Base-by-base conservation (phyloP, 37 sponge, comb jelly and placozoan species). In the Dysidea cf. avara region DNA sequence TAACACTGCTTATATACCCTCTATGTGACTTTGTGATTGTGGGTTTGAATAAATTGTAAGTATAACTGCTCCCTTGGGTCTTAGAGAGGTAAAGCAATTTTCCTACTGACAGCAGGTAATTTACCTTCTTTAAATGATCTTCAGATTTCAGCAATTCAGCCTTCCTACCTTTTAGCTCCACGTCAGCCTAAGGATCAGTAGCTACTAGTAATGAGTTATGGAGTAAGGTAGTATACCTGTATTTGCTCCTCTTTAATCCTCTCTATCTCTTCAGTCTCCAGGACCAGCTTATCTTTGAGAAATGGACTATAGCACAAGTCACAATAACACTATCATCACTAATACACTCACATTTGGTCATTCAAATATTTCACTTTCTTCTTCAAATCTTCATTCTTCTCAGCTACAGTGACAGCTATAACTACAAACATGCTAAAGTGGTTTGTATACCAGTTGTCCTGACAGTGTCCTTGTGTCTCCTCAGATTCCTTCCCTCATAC, bases 341-440 rank as follows among this genome's bases (percentile, higher is more conserved):
- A 31, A 3, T 3, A 11, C 4, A 36, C 56, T 59, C 34, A 79
- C 80, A 38, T 21, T 37, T 39, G 25, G 1, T 40, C 37, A 2
- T 24, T 50, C 3, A 66, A 17, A 17, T 60, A 25, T 2, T 63
- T 57, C 55, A 77, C 85, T 36, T 64, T 56, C 20, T 60, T 47
- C 61, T 72, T 57, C 40, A 87, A 60, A 53, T 81, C 46, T 55
- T 18, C 71, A 76, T 84, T 84, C 53, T 55, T 53, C 20, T 54
- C 64, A 26, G 17, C 78, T 80, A 28, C 14, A n/a, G n/a, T n/a
- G n/a, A n/a, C n/a, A n/a, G n/a, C n/a, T n/a, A n/a, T n/a, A n/a
- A n/a, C n/a, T n/a, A 68, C 7, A 0, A 29, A 18, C 7, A 6
- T 39, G 25, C 1, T 12, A 43, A 9, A 9, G 53, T 16, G 48